Evolutionary conservation across 2,888 invertebrate species (phyloP).

Genomic region (Tribolium freemani): DNA sequence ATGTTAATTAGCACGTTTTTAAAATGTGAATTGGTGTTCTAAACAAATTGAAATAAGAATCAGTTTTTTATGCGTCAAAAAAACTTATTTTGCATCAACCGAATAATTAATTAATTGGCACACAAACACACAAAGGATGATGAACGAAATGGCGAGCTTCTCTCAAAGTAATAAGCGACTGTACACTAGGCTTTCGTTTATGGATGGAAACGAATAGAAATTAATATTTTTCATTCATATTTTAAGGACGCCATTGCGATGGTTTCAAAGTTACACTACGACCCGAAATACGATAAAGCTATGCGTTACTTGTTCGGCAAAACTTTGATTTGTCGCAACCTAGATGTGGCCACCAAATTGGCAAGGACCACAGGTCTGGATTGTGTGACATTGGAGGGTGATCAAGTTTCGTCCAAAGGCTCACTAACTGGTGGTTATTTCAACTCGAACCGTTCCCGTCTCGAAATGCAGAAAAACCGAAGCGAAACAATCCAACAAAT

Average conservation of each 20-base stretch:
- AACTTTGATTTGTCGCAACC: constrained; percentile 96
- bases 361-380: constrained; percentile 97
- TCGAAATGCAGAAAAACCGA: constrained; percentile 94
- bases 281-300: constrained; percentile 89
- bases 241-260: constrained; percentile 95
- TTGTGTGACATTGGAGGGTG: constrained; percentile 98
- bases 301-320: constrained; percentile 98
- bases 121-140: too few relatives aligned
- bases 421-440: constrained; percentile 99
- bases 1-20: too few relatives aligned
- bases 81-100: too few relatives aligned
- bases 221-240: neutral
- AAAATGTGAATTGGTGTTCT: too few relatives aligned
- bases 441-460: constrained; percentile 92
- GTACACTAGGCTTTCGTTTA: too few relatives aligned
- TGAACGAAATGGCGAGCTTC: too few relatives aligned
- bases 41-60: too few relatives aligned
- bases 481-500: constrained; percentile 89
- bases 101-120: too few relatives aligned
- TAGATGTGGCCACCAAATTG: constrained; percentile 96
- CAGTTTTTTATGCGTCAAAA: too few relatives aligned
- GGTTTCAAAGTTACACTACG: constrained; percentile 94
- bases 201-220: too few relatives aligned
- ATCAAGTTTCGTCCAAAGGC: constrained; percentile 96
- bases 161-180: too few relatives aligned